These are phyloP conservation scores for Chitala chitala DNA, from an alignment of 2,113 vertebrate species.

Conservation along the genomic window DNA sequence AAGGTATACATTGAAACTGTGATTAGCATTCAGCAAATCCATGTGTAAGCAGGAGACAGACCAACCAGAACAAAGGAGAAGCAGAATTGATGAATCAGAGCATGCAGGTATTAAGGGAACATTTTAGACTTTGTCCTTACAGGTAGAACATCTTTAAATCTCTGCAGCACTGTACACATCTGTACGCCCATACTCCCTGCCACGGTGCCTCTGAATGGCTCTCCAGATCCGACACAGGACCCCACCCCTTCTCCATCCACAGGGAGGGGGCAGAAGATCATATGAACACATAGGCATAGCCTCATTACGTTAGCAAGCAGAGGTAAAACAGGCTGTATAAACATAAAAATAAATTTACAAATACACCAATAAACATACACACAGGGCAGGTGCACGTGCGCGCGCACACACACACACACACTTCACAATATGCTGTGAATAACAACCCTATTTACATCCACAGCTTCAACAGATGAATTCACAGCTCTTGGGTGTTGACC, in stretches of 20 bases:
- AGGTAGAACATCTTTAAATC: constrained; percentile 42
- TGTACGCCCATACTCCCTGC: constrained; percentile 49
- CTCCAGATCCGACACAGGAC: constrained; percentile 81
- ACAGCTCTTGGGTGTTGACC: too few relatives aligned
- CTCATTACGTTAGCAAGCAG: not conserved
- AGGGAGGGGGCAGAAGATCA: not conserved
- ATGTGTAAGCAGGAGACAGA: not conserved
- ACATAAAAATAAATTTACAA: not conserved
- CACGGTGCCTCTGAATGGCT: constrained; percentile 70
- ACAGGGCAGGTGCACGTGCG: too few relatives aligned
- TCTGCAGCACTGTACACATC: constrained; percentile 29
- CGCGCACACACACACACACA: not conserved
- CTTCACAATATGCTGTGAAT: too few relatives aligned
- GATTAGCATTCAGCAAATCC: too few relatives aligned
- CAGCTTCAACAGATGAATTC: too few relatives aligned
- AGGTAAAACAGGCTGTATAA: not conserved
- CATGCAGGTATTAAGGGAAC: too few relatives aligned
- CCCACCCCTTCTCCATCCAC: constrained; percentile 63
- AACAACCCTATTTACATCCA: too few relatives aligned
- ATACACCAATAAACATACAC: not conserved
- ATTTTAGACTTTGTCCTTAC: not conserved
- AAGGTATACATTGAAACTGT: too few relatives aligned
- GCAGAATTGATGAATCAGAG: too few relatives aligned
- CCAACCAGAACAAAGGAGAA: too few relatives aligned
- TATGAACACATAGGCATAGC: not conserved